phyloP scores from a whole-genome alignment of 2,797 vertebrate species.

The Lepus oiostolus region DNA sequence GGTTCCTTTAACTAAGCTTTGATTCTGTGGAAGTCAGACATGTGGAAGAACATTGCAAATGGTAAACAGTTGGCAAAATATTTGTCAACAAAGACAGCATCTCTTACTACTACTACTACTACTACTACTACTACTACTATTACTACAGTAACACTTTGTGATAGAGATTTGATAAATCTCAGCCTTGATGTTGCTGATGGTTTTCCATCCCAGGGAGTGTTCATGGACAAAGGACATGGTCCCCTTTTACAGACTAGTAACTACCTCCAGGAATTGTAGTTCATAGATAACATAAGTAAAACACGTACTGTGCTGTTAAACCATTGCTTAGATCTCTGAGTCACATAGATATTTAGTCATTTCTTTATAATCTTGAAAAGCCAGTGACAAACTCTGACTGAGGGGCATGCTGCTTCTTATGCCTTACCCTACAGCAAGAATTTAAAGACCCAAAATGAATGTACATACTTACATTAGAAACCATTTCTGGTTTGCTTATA shows the following conservation, averaged over 20 bases:
- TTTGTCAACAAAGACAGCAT: not conserved
- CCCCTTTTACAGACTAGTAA: not conserved
- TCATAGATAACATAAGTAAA: not conserved
- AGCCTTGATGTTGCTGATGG: not conserved
- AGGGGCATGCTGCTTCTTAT: not conserved
- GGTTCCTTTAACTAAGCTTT: conserved; percentile 21
- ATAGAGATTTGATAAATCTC: not conserved
- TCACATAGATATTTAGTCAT: not conserved
- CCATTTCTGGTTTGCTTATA: conserved; percentile 53
- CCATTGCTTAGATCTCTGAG: not conserved
- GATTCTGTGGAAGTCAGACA: not conserved
- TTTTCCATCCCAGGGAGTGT: not conserved
- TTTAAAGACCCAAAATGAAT: not conserved
- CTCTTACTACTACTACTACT: not conserved
- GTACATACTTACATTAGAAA: not conserved
- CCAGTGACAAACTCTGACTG: not conserved
- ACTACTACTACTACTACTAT: no score
- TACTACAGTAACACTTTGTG: not conserved
- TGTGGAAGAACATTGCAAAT: not conserved
- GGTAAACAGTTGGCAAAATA: not conserved
- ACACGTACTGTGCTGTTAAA: not conserved
- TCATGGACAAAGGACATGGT: not conserved
- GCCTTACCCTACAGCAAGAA: not conserved
- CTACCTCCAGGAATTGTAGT: not conserved
- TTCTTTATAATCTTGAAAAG: conserved; percentile 8